These are phyloP conservation scores for Eremobia ochroleuca DNA, from an alignment of 2,888 invertebrate genomes.

Conservation along the genomic window DNA sequence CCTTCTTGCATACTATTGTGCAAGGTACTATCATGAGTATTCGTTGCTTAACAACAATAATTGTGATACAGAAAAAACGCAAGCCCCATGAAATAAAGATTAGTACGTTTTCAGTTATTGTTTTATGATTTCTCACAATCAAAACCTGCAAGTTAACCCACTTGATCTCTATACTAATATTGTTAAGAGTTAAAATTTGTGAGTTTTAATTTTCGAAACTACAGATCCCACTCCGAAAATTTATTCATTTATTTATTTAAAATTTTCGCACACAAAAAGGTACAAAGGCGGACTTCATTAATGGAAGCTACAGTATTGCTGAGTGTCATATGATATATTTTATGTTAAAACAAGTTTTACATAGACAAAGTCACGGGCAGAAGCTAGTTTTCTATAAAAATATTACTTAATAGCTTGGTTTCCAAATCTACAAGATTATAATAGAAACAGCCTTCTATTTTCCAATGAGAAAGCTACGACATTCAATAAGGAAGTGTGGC, in stretches of 20 bases:
- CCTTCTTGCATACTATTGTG: background rate
- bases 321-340: background rate
- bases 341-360: background rate
- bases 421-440: constrained; percentile 21
- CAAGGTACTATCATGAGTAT: background rate
- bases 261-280: too few species aligned
- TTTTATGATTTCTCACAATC: background rate
- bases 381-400: background rate
- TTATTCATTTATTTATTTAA: too few species aligned
- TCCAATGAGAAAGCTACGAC: constrained; percentile 63
- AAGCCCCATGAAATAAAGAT: background rate
- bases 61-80: background rate
- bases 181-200: background rate
- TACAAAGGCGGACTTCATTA: too few species aligned
- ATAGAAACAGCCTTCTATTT: background rate
- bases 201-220: too few species aligned
- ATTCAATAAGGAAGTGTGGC: constrained; percentile 61
- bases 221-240: too few species aligned
- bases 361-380: background rate
- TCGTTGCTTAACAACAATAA: background rate
- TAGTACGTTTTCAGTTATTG: background rate
- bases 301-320: background rate
- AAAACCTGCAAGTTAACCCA: background rate
- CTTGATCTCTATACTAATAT: background rate
- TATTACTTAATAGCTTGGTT: background rate